Base-by-base conservation (phyloP, 1,140 invertebrate species). In the Apis laboriosa region DNA sequence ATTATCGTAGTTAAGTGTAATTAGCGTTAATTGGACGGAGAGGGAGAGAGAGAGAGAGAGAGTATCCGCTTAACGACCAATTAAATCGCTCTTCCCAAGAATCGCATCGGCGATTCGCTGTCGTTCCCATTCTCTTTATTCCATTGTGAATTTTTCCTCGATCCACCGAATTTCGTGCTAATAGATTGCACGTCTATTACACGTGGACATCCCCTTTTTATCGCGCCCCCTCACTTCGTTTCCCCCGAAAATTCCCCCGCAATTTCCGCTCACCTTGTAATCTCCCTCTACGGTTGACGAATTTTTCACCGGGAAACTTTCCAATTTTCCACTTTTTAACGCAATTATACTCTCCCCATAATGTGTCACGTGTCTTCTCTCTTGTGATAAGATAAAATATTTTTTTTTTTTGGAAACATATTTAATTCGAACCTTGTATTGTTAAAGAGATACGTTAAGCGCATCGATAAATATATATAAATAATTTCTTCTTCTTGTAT, bases 1-100 rank as follows among this genome's bases (percentile, higher is more conserved):
- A 87, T 87, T 85, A 66, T 75, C 85, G 74, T 60, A 83, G 71
- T 86, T 86, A 83, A 66, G 61, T n/a, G 80, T 87, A 87, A 86
- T 87, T 87, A 87, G 71, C 74, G 86, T 84, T 87, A 87, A 87
- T 86, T 87, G 84, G 63, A 86, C 76, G 58, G 56, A 73, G 63
- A 70, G 74, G 55, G 84, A 43, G 34, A 63, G 43, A 43, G 4
- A 13, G 24, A 13, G 9, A 61, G 56, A 73, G 58, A 64, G 74
- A 60, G 84, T 76, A 87, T 72, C 73, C 86, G 85, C 77, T 87
- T 87, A 87, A 87, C 86, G 85, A 76, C 76, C 86, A 86, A 87
- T 87, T 87, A 86, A 87, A 87, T 87, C 34, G 34, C 85, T 78
- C 75, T 86, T 78, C 43, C 66, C 66, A 73, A 61, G 80, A 86